Conservation (phyloP, 2,113 vertebrate genomes). For the Paraplagusia blochii region DNA sequence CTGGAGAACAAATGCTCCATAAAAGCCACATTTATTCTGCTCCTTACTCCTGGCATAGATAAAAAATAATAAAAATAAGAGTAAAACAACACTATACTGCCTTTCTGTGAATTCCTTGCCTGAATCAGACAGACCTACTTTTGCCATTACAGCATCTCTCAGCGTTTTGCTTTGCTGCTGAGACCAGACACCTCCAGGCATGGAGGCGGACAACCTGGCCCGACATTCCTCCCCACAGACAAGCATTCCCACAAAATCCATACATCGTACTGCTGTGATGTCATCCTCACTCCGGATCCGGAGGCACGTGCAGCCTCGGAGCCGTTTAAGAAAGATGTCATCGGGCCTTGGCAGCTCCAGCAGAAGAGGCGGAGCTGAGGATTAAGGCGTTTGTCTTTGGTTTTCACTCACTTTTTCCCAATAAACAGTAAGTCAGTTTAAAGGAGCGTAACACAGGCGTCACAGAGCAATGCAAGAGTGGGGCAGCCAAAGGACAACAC, state of each 20-base stretch:
- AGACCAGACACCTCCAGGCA: conserved; percentile 16
- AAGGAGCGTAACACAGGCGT: conserved; percentile 24
- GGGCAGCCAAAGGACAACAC: conserved; percentile 66
- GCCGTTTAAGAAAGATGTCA: conserved; percentile 42
- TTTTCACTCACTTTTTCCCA: conserved; percentile 35
- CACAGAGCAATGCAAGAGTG: conserved; percentile 18
- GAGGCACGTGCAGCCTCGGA: conserved; percentile 32
- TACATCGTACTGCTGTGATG: conserved; percentile 29
- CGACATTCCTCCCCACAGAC: conserved; percentile 21
- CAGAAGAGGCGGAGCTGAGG: conserved; percentile 16
- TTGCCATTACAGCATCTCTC: conserved; percentile 48
- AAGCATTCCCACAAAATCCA: conserved; percentile 14
- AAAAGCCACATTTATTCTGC: background rate
- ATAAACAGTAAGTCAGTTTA: conserved; percentile 45
- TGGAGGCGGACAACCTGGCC: conserved; percentile 24
- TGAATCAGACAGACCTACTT: conserved; percentile 26
- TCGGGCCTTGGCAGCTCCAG: conserved; percentile 7
- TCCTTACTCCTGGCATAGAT: background rate
- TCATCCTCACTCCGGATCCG: conserved; percentile 25
- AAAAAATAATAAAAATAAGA: conserved; percentile 18
- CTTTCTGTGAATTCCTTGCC: conserved; percentile 32
- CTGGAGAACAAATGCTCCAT: too few relatives aligned
- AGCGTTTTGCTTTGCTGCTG: conserved; percentile 20
- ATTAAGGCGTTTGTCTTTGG: conserved; percentile 10
- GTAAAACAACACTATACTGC: conserved; percentile 25